Percentiles rank a stretch among this genome's conserved stretches.
These are phyloP conservation scores for Allygus modestus DNA, from an alignment of 2,888 invertebrate species.

Conservation along the genomic window DNA sequence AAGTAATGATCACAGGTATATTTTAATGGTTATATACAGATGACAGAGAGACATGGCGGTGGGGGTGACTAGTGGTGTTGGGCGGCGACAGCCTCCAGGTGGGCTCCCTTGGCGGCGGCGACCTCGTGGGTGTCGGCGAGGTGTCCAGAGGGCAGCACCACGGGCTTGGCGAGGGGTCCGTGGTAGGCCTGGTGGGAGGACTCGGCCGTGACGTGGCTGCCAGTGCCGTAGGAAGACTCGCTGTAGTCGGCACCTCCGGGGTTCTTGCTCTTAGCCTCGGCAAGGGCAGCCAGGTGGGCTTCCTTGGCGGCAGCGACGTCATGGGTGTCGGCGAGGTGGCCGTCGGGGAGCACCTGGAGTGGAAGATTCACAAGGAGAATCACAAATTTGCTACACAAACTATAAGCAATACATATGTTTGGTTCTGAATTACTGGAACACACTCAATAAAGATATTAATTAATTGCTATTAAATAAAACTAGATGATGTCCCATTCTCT, in stretches of 20 bases:
- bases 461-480: no score
- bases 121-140: slow-evolving; percentile 76
- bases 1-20: slow-evolving; percentile 25
- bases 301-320: slow-evolving; percentile 56
- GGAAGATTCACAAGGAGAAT: neutral
- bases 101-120: slow-evolving; percentile 67
- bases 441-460: no score
- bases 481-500: no score
- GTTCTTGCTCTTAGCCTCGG: slow-evolving; percentile 32
- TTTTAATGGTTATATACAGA: slow-evolving; percentile 33
- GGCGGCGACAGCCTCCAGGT: slow-evolving; percentile 48
- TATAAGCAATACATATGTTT: no score
- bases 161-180: slow-evolving; percentile 53
- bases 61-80: slow-evolving; percentile 11
- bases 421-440: no score
- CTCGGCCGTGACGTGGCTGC: slow-evolving; percentile 22
- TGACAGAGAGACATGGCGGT: neutral
- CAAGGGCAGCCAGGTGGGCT: slow-evolving; percentile 55
- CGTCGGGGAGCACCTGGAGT: slow-evolving; percentile 44
- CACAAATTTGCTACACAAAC: no score
- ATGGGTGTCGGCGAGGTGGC: slow-evolving; percentile 49
- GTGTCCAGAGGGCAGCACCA: slow-evolving; percentile 66
- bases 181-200: slow-evolving; percentile 36
- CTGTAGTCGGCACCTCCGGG: slow-evolving; percentile 20
- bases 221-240: neutral